Percentiles rank a stretch among this genome's conserved stretches.
Conservation (phyloP, 2,797 vertebrate species). For the Thamnophis elegans region DNA sequence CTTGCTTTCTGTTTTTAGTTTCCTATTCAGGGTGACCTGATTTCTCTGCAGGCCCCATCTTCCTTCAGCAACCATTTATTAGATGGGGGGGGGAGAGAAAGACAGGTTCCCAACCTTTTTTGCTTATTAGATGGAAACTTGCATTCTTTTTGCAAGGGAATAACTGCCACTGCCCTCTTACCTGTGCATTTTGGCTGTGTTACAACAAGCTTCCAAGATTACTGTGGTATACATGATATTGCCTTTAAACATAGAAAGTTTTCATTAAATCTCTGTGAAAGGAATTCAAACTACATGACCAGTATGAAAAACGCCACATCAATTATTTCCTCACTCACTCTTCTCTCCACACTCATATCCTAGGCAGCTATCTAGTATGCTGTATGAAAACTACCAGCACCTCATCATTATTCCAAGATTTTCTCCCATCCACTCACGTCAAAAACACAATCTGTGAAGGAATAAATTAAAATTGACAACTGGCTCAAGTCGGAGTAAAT, state of each 20-base stretch:
- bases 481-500: conserved; percentile 31
- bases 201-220: background rate
- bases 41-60: background rate
- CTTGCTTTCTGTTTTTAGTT: background rate
- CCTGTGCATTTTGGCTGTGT: background rate
- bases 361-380: conserved; percentile 42
- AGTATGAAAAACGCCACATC: conserved; percentile 54
- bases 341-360: conserved; percentile 59
- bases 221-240: background rate
- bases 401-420: conserved; percentile 60
- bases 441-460: conserved; percentile 49
- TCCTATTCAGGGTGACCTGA: background rate
- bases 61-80: background rate
- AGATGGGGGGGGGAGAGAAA: background rate
- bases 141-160: background rate
- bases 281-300: conserved; percentile 52
- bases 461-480: conserved; percentile 50
- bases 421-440: conserved; percentile 25
- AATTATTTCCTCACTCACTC: conserved; percentile 64
- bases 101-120: background rate
- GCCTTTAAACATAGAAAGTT: background rate
- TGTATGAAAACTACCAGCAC: conserved; percentile 53
- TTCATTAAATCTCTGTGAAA: conserved; percentile 41
- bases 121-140: background rate
- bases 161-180: background rate